Base-by-base conservation (phyloP, 2,888 invertebrate species). In the Cheilosia soror region DNA sequence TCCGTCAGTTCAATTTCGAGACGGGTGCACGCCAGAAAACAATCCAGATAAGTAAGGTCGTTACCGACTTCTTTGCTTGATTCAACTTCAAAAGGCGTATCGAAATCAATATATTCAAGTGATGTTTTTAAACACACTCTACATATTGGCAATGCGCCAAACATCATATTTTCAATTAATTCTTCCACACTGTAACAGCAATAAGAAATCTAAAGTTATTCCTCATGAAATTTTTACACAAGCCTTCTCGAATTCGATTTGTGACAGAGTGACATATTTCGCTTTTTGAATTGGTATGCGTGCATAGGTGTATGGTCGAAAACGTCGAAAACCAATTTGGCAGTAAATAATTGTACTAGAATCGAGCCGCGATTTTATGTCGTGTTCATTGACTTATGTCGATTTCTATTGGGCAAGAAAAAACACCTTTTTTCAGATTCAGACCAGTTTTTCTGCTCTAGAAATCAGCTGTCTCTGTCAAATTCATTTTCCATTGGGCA, bases 71-170 rank as follows among this genome's bases (percentile, higher is more conserved):
- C 27, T 2, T 55, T 63, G 9, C 5, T 58, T 13, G 82, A 76
- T 20, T 66, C 76, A 2, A 68, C 57, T 29, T 85, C 87, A 44
- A 88, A 89, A 5, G 86, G 87, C 25, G 88, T 87, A 49, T 88
- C 87, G n/a, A 89, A 81, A 69, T 88, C 88, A 15, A 89, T 87
- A 13, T 87, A 88, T 78, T 88, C 87, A 0, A 88, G 72, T 7
- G 88, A 87, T 25, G 85, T 83, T 60, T 88, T 88, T 15, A 89
- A 81, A 20, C 89, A 89, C 5, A 88, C 87, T 15, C 88, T 86
- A 62, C 89, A 89, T 9, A 88, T 83, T 27, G 88, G 88, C 53
- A 88, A 6, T 13, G 75, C 57, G 29, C 75, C 73, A 60, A 68
- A 81, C 87, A 87, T 87, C 9, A 33, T 37, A 37, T 11, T 62